A percentile compares a stretch with the other conserved stretches of the same genome.
These are phyloP conservation scores for Danio aesculapii DNA, from an alignment of 2,797 vertebrate species.

Conservation along the genomic window DNA sequence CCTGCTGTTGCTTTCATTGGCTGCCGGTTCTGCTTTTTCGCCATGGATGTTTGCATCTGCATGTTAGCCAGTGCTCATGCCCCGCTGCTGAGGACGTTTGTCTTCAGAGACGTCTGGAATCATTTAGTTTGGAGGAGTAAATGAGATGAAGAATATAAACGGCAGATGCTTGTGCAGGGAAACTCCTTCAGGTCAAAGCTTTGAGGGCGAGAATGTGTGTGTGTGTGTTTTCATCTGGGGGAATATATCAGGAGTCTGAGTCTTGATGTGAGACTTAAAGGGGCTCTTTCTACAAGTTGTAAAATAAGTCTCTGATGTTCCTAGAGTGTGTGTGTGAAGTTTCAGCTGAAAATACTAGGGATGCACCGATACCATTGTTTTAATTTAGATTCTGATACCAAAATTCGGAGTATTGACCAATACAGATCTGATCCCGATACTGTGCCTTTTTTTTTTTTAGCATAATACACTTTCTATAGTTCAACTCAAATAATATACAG, in stretches of 20 bases:
- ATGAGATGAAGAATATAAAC: constrained; percentile 1
- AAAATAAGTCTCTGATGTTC: no score
- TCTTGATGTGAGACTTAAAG: neutral
- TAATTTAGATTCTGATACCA: no score
- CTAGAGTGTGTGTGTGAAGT: no score
- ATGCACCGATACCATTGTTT: no score
- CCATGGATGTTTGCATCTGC: constrained; percentile 10
- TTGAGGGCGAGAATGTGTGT: neutral
- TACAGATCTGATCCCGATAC: no score
- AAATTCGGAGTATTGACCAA: no score
- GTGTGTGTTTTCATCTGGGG: neutral
- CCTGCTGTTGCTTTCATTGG: constrained; percentile 1
- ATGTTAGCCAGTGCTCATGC: neutral
- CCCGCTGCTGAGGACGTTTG: neutral
- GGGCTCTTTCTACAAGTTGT: no score
- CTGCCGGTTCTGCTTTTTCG: neutral
- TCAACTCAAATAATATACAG: no score
- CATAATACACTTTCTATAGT: no score
- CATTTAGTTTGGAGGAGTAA: constrained; percentile 8
- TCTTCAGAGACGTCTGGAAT: neutral
- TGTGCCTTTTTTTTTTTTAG: no score
- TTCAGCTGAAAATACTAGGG: no score
- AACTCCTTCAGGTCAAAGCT: neutral
- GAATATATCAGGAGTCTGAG: neutral
- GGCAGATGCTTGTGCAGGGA: neutral